Evolutionary conservation across 2,797 vertebrate genomes (phyloP), one percentile per base, ranked within the genome.

Genomic region (Xiphorhynchus erythropygius): DNA sequence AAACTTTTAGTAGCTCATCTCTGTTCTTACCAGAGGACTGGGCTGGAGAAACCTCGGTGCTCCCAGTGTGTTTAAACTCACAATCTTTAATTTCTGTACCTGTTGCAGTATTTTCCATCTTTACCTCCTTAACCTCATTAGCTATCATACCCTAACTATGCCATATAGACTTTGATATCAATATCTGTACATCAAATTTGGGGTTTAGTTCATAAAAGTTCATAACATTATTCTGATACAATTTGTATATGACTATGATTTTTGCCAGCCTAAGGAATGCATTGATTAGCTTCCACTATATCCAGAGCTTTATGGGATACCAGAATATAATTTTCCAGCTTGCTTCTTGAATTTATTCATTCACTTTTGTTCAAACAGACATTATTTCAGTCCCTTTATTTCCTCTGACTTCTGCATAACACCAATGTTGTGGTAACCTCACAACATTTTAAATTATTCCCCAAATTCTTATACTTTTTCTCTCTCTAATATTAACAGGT

Each of bases 1-100:
- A 50, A 50, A 27, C 1, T 35, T 22, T 7, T 11, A 15, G 4
- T 0, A n/a, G 41, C 8, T 62, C 6, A 1, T 23, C 21, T 47
- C n/a, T 25, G 6, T 49, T 35, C 35, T 21, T 3, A 11, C 4
- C 27, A 46, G 23, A 59, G 70, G 32, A 10, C 1, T 7, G 41
- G 47, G 41, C 35, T 35, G 44, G 22, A 42, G 62, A 35, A 41
- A 9, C 30, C 57, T 44, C 7, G 4, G 35, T 41, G 30, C 57
- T 56, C 68, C 30, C 56, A 22, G 8, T 1, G 52, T 42, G 28
- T 59, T 59, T 25, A 27, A 76, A 33, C 9, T 80, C 74, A 30
- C 14, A 25, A 5, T 41, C 57, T 30, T 10, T 9, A 42, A 35
- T 18, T 57, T 33, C 68, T 28, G 14, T 7, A 49, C 24, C 69